These are phyloP conservation scores for Epinephelus awoara DNA, from an alignment of 2,797 vertebrate genomes.

Conservation along the genomic window DNA sequence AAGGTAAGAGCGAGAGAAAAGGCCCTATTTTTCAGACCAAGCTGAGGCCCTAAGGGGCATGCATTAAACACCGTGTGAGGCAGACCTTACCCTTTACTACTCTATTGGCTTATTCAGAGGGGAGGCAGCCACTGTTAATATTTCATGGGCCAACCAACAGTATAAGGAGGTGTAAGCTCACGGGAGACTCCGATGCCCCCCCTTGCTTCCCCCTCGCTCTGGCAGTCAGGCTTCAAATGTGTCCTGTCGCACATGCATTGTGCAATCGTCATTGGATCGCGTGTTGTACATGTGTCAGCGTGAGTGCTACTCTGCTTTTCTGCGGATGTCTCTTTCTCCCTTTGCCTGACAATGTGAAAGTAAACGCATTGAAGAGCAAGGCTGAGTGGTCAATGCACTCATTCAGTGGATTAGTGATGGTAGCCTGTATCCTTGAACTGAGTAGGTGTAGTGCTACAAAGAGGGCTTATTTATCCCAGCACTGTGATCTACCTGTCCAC, in stretches of 20 bases:
- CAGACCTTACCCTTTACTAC: conserved; percentile 79
- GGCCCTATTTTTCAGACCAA: conserved; percentile 64
- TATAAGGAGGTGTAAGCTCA: conserved; percentile 76
- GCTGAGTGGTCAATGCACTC: conserved; percentile 65
- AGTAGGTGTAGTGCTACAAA: conserved; percentile 51
- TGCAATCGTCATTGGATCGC: conserved; percentile 40
- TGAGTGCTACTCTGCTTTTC: conserved; percentile 11
- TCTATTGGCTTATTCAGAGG: conserved; percentile 75
- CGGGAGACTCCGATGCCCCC: conserved; percentile 49
- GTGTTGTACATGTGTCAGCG: conserved; percentile 36
- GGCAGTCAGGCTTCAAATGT: conserved; percentile 57
- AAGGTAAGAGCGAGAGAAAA: conserved; percentile 46
- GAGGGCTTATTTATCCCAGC: conserved; percentile 46
- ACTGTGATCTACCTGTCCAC: conserved; percentile 54
- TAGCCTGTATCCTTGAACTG: conserved; percentile 60
- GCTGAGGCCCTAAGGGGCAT: conserved; percentile 65
- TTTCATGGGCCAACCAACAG: conserved; percentile 78
- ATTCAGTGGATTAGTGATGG: conserved; percentile 70
- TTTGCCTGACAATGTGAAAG: conserved; percentile 34
- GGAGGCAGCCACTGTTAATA: conserved; percentile 77
- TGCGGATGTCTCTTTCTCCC: conserved; percentile 25
- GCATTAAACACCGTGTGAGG: conserved; percentile 79
- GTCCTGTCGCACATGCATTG: conserved; percentile 40
- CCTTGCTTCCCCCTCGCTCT: conserved; percentile 17
- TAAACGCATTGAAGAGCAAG: conserved; percentile 48